phyloP scores from a whole-genome alignment of 2,888 invertebrate genomes.

The Chironomus riparius region DNA sequence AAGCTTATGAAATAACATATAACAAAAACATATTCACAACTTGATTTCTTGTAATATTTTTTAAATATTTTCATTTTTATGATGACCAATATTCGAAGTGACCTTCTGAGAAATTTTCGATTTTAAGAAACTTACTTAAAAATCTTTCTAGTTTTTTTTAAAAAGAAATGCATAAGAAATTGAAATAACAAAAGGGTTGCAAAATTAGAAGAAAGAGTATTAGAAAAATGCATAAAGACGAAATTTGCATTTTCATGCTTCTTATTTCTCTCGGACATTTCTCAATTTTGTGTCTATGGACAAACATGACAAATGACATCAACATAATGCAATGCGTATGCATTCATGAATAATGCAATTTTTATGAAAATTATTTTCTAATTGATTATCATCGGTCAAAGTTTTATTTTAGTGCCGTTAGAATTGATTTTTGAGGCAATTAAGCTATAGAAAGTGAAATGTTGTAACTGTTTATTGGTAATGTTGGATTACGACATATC shows the following conservation, averaged over 20 bases:
- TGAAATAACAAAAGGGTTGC: conserved; percentile 10
- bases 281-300: no score
- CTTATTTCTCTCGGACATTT: no score
- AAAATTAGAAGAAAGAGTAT: conserved; percentile 1
- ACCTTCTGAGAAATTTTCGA: conserved; percentile 13
- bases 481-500: no score
- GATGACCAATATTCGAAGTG: conserved; percentile 14
- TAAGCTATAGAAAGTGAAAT: no score
- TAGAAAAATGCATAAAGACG: background rate
- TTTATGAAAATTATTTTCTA: no score
- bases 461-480: no score
- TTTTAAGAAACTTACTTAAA: conserved; percentile 1
- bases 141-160: background rate
- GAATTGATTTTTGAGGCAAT: no score
- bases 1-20: conserved; percentile 8
- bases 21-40: conserved; percentile 3
- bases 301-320: no score
- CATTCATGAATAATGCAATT: no score
- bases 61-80: background rate
- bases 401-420: no score
- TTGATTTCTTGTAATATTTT: background rate
- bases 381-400: background rate
- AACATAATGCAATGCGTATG: no score
- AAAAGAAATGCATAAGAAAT: conserved; percentile 3
- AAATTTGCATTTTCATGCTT: conserved; percentile 15